A percentile compares a stretch with the other conserved stretches of the same genome.
phyloP scores from a whole-genome alignment of 2,888 invertebrate species.

The Noctua fimbriata region DNA sequence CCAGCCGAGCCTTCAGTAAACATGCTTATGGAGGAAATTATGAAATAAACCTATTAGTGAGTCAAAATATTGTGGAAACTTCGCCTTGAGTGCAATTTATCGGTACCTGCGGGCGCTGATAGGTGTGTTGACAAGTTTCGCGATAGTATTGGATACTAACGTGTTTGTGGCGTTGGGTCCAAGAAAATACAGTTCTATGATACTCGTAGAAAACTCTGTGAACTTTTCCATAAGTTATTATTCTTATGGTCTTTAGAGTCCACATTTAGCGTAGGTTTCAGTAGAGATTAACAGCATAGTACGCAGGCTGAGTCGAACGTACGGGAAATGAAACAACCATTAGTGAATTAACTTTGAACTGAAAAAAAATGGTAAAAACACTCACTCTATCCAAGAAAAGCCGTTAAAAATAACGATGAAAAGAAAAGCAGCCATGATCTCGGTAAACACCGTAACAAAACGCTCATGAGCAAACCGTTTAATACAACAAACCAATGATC shows the following conservation, averaged over 20 bases:
- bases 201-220: background rate
- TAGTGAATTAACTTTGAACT: background rate
- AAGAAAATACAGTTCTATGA: background rate
- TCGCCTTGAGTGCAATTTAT: constrained; percentile 50
- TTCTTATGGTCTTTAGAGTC: no score
- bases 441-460: constrained; percentile 30
- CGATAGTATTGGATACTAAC: background rate
- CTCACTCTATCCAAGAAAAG: background rate
- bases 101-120: constrained; percentile 33
- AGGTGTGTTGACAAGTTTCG: constrained; percentile 26
- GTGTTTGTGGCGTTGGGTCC: background rate
- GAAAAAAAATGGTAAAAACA: background rate
- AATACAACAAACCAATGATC: constrained; percentile 52
- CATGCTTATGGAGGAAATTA: constrained; percentile 39
- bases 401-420: constrained; percentile 32
- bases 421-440: constrained; percentile 55
- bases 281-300: background rate
- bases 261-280: background rate
- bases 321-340: background rate
- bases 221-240: background rate
- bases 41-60: constrained; percentile 44
- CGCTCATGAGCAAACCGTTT: constrained; percentile 24
- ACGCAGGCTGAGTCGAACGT: background rate
- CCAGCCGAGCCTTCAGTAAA: constrained; percentile 42
- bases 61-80: constrained; percentile 30